Conservation (phyloP, 2,113 vertebrate genomes). For the Peromyscus maniculatus region DNA sequence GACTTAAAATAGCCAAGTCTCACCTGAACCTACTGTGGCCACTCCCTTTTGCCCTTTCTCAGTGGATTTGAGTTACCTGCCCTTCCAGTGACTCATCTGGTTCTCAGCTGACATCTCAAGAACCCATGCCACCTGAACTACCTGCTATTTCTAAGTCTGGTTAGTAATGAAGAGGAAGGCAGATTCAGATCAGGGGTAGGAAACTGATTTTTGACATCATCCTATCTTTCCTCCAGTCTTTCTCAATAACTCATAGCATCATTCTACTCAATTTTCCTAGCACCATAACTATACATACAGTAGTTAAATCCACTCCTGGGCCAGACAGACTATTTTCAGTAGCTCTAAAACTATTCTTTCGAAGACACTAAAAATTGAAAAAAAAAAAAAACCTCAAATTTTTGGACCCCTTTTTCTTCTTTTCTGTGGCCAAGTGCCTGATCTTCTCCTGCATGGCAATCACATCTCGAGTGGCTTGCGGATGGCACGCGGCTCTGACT, state of each 20-base stretch:
- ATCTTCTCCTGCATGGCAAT: background rate
- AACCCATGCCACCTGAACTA: conserved; percentile 52
- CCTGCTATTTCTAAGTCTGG: conserved; percentile 70
- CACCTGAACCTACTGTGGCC: conserved; percentile 61
- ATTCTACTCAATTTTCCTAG: background rate
- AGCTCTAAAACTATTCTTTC: conserved; percentile 34
- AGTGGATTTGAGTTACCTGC: conserved; percentile 74
- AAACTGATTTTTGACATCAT: conserved; percentile 46
- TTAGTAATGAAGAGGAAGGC: conserved; percentile 41
- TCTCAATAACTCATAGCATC: background rate
- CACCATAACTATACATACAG: background rate
- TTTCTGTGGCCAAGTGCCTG: background rate
- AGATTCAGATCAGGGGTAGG: conserved; percentile 4
- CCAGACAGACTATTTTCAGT: conserved; percentile 24
- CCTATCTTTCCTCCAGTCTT: background rate
- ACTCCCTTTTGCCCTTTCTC: conserved; percentile 15
- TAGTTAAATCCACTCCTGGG: background rate
- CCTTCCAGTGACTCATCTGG: conserved; percentile 49
- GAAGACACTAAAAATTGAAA: conserved; percentile 29
- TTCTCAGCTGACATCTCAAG: conserved; percentile 75
- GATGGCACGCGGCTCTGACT: background rate
- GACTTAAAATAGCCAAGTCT: conserved; percentile 78
- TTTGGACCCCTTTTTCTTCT: background rate
- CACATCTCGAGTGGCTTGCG: background rate
- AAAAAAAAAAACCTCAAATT: background rate